Conservation (phyloP, 2,113 vertebrate genomes). For the Apodemus speciosus region DNA sequence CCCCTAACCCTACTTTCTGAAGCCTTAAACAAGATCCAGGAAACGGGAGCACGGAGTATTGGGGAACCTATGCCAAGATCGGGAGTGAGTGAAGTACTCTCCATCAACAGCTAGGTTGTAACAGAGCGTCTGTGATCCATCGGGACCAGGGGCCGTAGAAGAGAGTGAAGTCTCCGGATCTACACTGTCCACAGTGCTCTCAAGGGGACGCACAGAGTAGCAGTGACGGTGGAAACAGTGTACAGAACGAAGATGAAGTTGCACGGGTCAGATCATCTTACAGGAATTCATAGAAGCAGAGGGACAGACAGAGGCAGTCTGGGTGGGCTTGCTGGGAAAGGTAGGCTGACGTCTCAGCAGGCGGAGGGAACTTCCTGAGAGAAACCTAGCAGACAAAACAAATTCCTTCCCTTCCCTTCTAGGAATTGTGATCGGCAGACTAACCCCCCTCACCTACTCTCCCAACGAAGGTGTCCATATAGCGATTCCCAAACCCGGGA, state of each 20-base stretch:
- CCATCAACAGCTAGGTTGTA: neutral
- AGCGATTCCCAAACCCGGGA: neutral
- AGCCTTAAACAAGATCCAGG: neutral
- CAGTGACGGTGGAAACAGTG: neutral
- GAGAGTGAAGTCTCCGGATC: neutral
- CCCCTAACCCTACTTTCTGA: neutral
- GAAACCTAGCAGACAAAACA: neutral
- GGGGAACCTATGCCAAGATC: neutral
- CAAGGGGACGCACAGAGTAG: neutral
- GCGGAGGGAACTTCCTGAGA: neutral
- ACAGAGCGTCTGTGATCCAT: neutral
- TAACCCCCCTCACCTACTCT: neutral
- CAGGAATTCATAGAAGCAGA: neutral
- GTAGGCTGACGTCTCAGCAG: neutral
- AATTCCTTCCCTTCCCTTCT: slow-evolving; percentile 3
- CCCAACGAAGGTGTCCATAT: neutral
- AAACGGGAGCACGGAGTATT: neutral
- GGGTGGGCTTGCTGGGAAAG: slow-evolving; percentile 17
- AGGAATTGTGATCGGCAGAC: neutral
- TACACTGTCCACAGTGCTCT: neutral
- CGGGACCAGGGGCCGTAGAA: neutral
- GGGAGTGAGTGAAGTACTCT: neutral
- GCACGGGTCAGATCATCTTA: neutral
- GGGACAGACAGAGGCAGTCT: neutral
- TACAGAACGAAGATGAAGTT: neutral